Base-by-base conservation (phyloP, 2,888 invertebrate genomes). In the Lissonota sp. region DNA sequence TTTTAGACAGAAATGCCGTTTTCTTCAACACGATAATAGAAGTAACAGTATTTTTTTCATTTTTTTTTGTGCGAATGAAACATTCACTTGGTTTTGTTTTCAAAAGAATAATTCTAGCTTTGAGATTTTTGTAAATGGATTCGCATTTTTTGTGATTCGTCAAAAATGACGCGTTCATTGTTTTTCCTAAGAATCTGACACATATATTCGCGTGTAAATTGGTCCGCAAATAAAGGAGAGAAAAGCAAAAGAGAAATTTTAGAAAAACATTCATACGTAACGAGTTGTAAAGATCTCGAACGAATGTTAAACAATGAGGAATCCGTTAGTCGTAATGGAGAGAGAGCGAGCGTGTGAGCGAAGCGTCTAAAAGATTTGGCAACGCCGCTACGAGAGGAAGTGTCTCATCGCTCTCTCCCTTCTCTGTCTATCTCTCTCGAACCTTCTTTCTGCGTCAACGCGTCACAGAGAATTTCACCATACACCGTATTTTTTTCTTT, bases 401-500 rank as follows among this genome's bases (percentile, higher is more conserved):
- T 58, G 57, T 49, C 14, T 26, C 49, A 2, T 37, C 14, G 49
- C 70, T 73, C 46, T 57, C 49, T 66, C 73, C 49, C 70, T 8
- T 53, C 63, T 55, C 55, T 0, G 16, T 12, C 62, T 14, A 51
- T 60, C 37, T 66, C 63, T 49, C 42, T 14, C 26, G 26, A 26
- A 2, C 53, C 0, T 14, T 16, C 53, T 53, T 7, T 53, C 16
- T 12, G 53, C 53, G 69, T 67, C 74, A 12, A 6, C 44, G 74
- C 78, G 71, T 81, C 74, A 14, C 81, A 70, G 66, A 71, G 66
- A 70, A 60, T 81, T 81, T 81, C 81, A 70, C 74, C 81, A 66
- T 58, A 8, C 6, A 40, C 51, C 49, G 66, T 66, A 58, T 53
- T 57, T 74, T 55, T 26, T 49, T 51, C 66, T 62, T 62, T 55